A percentile compares a stretch with the other conserved stretches of the same genome.
Evolutionary conservation across 2,888 invertebrate species (phyloP).

Genomic region (Monoplex corrugatus): DNA sequence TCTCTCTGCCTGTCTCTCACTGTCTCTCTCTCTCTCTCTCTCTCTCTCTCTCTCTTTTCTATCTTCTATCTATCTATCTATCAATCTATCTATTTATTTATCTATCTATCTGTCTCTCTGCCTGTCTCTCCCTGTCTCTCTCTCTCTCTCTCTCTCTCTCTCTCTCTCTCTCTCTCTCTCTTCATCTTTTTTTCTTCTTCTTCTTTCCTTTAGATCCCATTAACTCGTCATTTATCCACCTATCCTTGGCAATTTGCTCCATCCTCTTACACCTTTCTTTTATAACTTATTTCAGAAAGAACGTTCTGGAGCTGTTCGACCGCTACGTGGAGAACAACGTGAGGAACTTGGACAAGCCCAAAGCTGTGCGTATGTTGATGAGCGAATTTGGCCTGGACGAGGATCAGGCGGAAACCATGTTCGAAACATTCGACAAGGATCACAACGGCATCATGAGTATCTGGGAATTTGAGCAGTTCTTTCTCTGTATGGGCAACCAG

Average conservation of each 20-base stretch:
- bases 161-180: too few relatives aligned
- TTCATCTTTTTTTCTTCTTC: neutral
- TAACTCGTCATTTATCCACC: neutral
- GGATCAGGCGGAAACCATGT: slow-evolving; percentile 76
- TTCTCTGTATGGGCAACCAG: slow-evolving; percentile 74
- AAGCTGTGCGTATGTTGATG: slow-evolving; percentile 74
- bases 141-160: neutral
- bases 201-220: neutral
- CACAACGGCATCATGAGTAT: slow-evolving; percentile 79
- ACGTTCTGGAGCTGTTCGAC: slow-evolving; percentile 77
- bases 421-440: slow-evolving; percentile 79
- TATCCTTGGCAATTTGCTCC: neutral
- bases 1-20: neutral
- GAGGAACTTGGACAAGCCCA: slow-evolving; percentile 71
- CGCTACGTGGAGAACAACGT: slow-evolving; percentile 77
- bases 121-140: neutral
- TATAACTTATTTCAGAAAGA: slow-evolving; percentile 66
- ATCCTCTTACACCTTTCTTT: neutral
- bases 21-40: neutral
- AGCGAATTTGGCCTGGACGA: slow-evolving; percentile 74
- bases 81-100: neutral
- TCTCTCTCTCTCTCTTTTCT: neutral
- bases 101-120: too few relatives aligned
- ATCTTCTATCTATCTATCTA: neutral
- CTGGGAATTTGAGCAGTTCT: slow-evolving; percentile 80